Evolutionary conservation across 2,113 vertebrate species (phyloP).

Genomic region (Oplegnathus fasciatus): DNA sequence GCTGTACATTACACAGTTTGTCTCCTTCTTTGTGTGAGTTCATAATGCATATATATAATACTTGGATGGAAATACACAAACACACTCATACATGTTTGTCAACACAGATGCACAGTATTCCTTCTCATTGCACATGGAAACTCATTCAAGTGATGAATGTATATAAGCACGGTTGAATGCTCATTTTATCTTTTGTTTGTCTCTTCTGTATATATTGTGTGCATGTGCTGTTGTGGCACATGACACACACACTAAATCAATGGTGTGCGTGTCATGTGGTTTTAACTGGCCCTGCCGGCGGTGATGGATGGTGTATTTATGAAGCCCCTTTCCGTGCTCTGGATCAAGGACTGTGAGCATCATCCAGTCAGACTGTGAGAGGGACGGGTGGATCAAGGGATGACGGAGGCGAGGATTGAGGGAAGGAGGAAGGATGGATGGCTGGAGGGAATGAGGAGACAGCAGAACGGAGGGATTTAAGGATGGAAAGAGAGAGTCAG

Average conservation of each 20-base stretch:
- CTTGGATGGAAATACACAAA: conserved; percentile 15
- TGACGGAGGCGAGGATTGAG: conserved; percentile 43
- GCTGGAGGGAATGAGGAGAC: conserved; percentile 11
- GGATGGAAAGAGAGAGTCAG: neutral
- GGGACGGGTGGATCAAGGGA: conserved; percentile 57
- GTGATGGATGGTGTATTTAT: conserved; percentile 76
- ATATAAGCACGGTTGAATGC: neutral
- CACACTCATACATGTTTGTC: conserved; percentile 2
- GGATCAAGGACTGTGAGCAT: conserved; percentile 68
- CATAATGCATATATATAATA: neutral
- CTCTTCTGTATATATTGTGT: neutral
- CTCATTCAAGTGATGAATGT: conserved; percentile 11
- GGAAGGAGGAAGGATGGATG: conserved; percentile 24
- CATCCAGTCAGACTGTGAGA: conserved; percentile 47
- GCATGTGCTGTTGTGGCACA: neutral
- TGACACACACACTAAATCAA: conserved; percentile 19
- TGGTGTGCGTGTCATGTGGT: conserved; percentile 44
- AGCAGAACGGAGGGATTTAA: conserved; percentile 35
- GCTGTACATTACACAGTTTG: neutral
- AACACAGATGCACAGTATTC: neutral
- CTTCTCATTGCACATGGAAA: conserved; percentile 23
- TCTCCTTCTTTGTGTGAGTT: neutral
- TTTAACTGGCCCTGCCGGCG: conserved; percentile 36
- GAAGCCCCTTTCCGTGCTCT: conserved; percentile 49
- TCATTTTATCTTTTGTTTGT: conserved; percentile 6